Base-by-base conservation (phyloP, 2,888 invertebrate genomes). In the Seladonia tumulorum region DNA sequence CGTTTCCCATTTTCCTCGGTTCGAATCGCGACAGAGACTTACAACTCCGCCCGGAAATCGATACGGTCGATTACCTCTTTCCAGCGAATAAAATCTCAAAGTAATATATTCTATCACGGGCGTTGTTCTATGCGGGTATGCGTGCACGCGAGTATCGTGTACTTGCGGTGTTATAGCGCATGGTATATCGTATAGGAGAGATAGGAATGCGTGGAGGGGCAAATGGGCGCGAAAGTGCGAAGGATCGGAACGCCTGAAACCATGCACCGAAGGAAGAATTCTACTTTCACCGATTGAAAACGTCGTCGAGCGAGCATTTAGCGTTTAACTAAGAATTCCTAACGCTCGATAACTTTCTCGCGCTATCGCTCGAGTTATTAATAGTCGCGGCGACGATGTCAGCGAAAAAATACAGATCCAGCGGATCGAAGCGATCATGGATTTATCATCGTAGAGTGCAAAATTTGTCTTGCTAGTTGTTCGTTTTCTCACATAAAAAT, bases 211-310 rank as follows among this genome's bases (percentile, higher is more conserved):
- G 16, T n/a, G 74, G 75, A 78, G 87, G 88, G 83, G 89, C 82
- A 82, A 89, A 89, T 89, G 87, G 83, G 80, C 87, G 81, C 75
- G 89, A 89, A 89, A 89, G 89, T 84, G 82, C 82, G 85, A 89
- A 89, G 83, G 87, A 87, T 81, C 75, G 89, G 87, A 87, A 89
- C 87, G 89, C 79, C 79, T 76, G 57, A 53, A 79, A 80, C 77
- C 12, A 79, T 63, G 57, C 53, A 45, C 47, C 89, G 80, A 85
- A 90, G 80, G 90, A 91, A 91, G 89, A 90, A 93, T 91, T 92
- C 91, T 85, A 93, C 93, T 93, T 93, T 93, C 92, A 93, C 93
- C 88, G 85, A 76, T 85, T 87, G 88, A 89, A 89, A 91, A 91
- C 88, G 83, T 81, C 81, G 87, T 85, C 81, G 89, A 74, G 83